Percentiles rank a stretch among this genome's conserved stretches.
These are phyloP conservation scores for Solea senegalensis DNA, from an alignment of 2,113 vertebrate genomes.

Conservation along the genomic window DNA sequence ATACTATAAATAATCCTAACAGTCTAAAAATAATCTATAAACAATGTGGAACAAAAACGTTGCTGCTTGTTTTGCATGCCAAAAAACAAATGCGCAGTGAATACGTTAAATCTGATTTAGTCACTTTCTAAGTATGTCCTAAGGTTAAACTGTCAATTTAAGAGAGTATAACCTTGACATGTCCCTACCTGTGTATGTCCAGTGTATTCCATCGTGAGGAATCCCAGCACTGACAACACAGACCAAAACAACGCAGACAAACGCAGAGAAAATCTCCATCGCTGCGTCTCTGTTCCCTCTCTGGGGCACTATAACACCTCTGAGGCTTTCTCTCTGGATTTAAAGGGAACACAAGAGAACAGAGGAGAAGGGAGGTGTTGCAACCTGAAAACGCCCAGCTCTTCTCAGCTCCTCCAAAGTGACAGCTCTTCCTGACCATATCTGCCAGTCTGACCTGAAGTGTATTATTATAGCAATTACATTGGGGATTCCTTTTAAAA, in stretches of 20 bases:
- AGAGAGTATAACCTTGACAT: no score
- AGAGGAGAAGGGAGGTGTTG: constrained; percentile 54
- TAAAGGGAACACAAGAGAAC: constrained; percentile 7
- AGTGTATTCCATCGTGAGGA: constrained; percentile 70
- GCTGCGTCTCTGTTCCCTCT: constrained; percentile 17
- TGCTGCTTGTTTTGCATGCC: background rate
- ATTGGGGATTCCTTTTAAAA: no score
- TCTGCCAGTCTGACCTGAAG: background rate
- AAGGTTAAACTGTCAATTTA: no score
- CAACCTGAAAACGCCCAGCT: constrained; percentile 64
- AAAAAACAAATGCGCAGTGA: background rate
- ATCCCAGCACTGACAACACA: constrained; percentile 48
- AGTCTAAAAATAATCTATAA: background rate
- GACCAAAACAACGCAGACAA: constrained; percentile 53
- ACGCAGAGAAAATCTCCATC: constrained; percentile 64
- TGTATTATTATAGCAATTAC: background rate
- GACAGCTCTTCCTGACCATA: background rate
- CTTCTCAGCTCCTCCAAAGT: constrained; percentile 18
- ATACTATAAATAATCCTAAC: background rate
- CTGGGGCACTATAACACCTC: constrained; percentile 27
- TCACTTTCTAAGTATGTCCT: no score
- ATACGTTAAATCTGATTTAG: background rate
- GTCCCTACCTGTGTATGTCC: constrained; percentile 81
- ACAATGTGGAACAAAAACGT: no score
- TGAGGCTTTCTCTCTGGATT: constrained; percentile 29